Evolutionary conservation across 2,797 vertebrate genomes (phyloP).

Genomic region (Carapus acus): DNA sequence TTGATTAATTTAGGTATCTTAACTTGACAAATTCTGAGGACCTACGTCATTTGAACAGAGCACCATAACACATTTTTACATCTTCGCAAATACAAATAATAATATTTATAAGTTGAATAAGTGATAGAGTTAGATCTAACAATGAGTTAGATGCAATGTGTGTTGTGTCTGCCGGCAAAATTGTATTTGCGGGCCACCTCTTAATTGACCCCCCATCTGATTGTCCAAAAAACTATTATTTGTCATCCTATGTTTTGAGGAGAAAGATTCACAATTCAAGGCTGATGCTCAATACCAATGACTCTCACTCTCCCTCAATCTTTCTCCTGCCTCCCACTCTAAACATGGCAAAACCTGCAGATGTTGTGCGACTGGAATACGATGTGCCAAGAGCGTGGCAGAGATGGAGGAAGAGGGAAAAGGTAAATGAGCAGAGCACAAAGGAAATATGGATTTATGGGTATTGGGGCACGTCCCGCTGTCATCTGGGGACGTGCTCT

Average conservation of each 20-base stretch:
- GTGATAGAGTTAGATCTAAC: no score
- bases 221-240: neutral
- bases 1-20: no score
- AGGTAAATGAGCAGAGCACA: slow-evolving; percentile 48
- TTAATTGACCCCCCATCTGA: slow-evolving; percentile 18
- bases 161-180: no score
- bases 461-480: slow-evolving; percentile 47
- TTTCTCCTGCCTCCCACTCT: neutral
- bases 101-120: no score
- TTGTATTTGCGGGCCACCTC: slow-evolving; percentile 3
- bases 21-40: no score
- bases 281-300: slow-evolving; percentile 14
- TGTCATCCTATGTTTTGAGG: slow-evolving; percentile 13
- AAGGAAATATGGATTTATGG: slow-evolving; percentile 61
- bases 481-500: slow-evolving; percentile 51
- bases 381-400: no score
- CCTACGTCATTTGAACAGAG: no score
- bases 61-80: no score
- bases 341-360: slow-evolving; percentile 44
- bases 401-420: slow-evolving; percentile 31
- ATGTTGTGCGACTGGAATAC: slow-evolving; percentile 41
- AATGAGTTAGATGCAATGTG: no score
- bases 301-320: slow-evolving; percentile 11
- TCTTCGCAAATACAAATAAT: no score
- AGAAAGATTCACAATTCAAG: slow-evolving; percentile 28